A percentile compares a stretch with the other conserved stretches of the same genome.
phyloP scores from a whole-genome alignment of 1,140 invertebrate genomes.

The Anoplolepis gracilipes region DNA sequence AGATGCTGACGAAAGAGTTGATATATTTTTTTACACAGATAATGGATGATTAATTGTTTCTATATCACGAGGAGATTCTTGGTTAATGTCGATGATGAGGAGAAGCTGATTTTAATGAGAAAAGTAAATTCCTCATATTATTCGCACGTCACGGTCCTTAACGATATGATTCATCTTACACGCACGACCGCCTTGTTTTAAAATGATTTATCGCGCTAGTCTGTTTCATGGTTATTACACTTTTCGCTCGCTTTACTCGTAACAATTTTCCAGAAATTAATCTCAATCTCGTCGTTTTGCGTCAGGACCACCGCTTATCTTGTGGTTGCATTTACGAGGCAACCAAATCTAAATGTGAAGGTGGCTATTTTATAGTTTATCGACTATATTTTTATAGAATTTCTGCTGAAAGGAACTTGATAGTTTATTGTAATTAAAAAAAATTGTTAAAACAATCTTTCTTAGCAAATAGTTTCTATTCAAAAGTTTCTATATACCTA shows the following conservation, averaged over 20 bases:
- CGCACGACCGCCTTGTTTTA: conserved; percentile 42
- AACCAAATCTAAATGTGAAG: background rate
- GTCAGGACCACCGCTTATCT: conserved; percentile 32
- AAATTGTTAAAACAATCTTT: background rate
- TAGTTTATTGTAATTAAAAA: background rate
- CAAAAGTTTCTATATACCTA: background rate
- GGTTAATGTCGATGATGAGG: conserved; percentile 32
- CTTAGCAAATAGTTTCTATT: background rate
- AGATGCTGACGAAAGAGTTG: background rate
- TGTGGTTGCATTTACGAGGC: conserved; percentile 35
- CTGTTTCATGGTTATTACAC: conserved; percentile 49
- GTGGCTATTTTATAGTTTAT: background rate
- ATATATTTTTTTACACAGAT: conserved; percentile 27
- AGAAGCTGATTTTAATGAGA: conserved; percentile 47
- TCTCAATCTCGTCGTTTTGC: conserved; percentile 34
- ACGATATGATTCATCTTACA: conserved; percentile 52
- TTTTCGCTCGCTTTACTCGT: conserved; percentile 34
- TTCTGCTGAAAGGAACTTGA: background rate
- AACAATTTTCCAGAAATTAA: conserved; percentile 60
- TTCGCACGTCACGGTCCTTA: conserved; percentile 51
- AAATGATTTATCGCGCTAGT: conserved; percentile 54
- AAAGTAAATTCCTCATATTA: conserved; percentile 58
- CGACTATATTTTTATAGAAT: background rate
- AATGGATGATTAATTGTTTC: conserved; percentile 48
- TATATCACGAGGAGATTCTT: conserved; percentile 29